Base-by-base conservation (phyloP, 2,113 vertebrate species). In the Cynoglossus semilaevis region DNA sequence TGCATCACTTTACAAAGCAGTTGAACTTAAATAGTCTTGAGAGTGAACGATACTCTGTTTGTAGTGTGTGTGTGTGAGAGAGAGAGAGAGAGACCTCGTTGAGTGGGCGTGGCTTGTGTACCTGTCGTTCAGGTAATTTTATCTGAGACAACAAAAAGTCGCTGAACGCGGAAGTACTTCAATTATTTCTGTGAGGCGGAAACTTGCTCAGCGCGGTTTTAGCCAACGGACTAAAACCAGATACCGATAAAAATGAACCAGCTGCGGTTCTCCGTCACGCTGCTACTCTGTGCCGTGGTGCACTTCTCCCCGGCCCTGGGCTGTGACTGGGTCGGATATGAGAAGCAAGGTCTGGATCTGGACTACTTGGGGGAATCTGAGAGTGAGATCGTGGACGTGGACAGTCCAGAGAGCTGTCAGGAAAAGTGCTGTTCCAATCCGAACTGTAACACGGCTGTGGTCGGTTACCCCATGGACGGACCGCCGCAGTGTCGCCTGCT, bases 361-460 rank as follows among this genome's bases (percentile, higher is more conserved):
- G 9, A 46, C 35, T 11, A 80, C 15, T 9, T 72, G 19, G 41
- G 1, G 15, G 8, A 9, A 17, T 10, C 18, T n/a, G n/a, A n/a
- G n/a, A n/a, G n/a, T n/a, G n/a, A n/a, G n/a, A n/a, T n/a, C 6
- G 0, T 0, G 0, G 14, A 58, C 1, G 51, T 72, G 0, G 12
- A 37, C 4, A 57, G 78, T 16, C 13, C 17, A 8, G 49, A 45
- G 12, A 0, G 2, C 1, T 90, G 89, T 59, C 57, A 12, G 18
- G 1, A 40, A 0, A 49, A 48, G 1, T 91, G 89, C 63, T 91
- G 89, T 55, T 1, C 0, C 0, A 2, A 13, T 0, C 1, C 54
- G 4, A 54, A 19, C 35, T 91, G 89, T 22, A 72, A 86, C 22
- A 41, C 86, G 42, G 85, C 74, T 0, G 0, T 83, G 65, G 14